phyloP scores from a whole-genome alignment of 2,888 invertebrate genomes.

The Papilio protenor region DNA sequence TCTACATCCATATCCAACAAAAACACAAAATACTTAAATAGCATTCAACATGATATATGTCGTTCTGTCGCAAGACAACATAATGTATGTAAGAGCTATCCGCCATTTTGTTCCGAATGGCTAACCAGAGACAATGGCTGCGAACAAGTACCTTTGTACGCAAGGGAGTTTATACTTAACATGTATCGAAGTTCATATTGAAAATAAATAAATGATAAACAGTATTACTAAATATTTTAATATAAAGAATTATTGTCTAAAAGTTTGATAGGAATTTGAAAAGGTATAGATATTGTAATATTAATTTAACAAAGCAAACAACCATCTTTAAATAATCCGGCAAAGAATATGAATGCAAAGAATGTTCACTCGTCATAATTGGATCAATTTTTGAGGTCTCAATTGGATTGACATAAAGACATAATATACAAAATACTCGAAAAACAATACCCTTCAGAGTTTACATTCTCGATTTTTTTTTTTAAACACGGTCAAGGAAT shows the following conservation, averaged over 20 bases:
- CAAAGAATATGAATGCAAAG: too few relatives aligned
- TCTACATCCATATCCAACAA: not conserved
- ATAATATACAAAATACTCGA: too few relatives aligned
- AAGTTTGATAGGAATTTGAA: not conserved
- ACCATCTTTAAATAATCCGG: too few relatives aligned
- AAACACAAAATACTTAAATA: not conserved
- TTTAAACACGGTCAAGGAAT: not conserved
- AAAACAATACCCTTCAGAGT: not conserved
- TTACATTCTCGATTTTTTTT: not conserved
- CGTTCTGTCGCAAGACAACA: conserved; percentile 22
- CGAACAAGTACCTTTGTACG: conserved; percentile 46
- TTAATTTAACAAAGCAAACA: too few relatives aligned
- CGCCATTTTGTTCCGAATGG: conserved; percentile 57
- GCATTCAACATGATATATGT: conserved; percentile 18
- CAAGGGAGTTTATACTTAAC: not conserved
- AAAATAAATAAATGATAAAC: not conserved
- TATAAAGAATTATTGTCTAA: not conserved
- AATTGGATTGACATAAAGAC: too few relatives aligned
- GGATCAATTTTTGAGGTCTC: too few relatives aligned
- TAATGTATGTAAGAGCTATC: conserved; percentile 46
- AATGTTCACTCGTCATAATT: too few relatives aligned
- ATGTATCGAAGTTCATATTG: not conserved
- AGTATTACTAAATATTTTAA: not conserved
- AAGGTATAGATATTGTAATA: too few relatives aligned
- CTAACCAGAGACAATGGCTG: conserved; percentile 46